These are phyloP conservation scores for Lasioglossum vierecki DNA, from an alignment of 2,888 invertebrate species.

Conservation along the genomic window DNA sequence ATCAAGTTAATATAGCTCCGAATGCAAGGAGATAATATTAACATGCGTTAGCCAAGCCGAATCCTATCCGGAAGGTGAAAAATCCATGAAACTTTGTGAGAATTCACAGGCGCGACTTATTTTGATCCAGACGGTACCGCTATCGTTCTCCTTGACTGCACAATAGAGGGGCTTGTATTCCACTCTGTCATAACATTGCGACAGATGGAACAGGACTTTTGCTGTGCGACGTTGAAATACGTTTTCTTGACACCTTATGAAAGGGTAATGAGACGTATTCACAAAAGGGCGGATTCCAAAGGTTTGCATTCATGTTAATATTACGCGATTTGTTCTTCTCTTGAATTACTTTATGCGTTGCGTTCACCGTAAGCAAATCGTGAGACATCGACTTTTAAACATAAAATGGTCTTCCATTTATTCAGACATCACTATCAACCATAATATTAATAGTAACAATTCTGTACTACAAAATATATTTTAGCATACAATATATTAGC, in stretches of 20 bases:
- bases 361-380: background rate
- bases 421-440: background rate
- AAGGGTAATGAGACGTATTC: conserved; percentile 61
- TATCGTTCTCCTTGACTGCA: background rate
- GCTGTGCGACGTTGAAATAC: conserved; percentile 25
- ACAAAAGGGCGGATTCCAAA: conserved; percentile 34
- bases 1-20: too few species aligned
- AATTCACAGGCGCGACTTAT: background rate
- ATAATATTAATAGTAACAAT: too few species aligned
- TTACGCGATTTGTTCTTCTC: conserved; percentile 4
- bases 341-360: conserved; percentile 1
- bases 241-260: conserved; percentile 51
- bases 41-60: background rate
- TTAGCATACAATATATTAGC: background rate
- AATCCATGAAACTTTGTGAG: background rate
- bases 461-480: too few species aligned
- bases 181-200: conserved; percentile 41
- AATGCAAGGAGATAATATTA: background rate
- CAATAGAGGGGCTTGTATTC: conserved; percentile 13
- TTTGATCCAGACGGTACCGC: background rate
- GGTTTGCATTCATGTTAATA: conserved; percentile 7
- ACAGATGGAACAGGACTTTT: conserved; percentile 51
- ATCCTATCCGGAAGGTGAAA: background rate
- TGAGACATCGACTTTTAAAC: background rate
- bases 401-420: background rate